Percentiles rank a stretch among this genome's conserved stretches.
Evolutionary conservation across 2,888 invertebrate genomes (phyloP).

Genomic region (Empis livida): DNA sequence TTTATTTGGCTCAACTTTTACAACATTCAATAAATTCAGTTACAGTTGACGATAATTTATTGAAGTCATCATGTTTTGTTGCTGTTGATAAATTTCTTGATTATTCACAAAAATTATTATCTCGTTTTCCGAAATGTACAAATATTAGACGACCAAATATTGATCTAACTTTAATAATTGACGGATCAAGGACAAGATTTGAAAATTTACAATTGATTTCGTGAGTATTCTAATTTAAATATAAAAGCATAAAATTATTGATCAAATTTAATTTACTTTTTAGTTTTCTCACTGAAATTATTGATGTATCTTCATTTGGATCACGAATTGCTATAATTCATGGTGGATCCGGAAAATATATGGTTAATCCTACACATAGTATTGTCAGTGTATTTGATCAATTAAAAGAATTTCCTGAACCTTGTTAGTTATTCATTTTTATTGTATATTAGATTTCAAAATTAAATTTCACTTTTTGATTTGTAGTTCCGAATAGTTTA

Average conservation of each 20-base stretch:
- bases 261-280: constrained; percentile 31
- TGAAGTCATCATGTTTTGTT: constrained; percentile 37
- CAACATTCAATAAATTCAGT: constrained; percentile 19
- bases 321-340: constrained; percentile 49
- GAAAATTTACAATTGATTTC: constrained; percentile 43
- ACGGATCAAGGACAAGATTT: constrained; percentile 44
- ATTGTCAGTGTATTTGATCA: constrained; percentile 36
- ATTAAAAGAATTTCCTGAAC: constrained; percentile 34
- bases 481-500: constrained; percentile 14
- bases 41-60: constrained; percentile 27
- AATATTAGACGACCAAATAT: constrained; percentile 32
- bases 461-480: not conserved
- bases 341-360: constrained; percentile 47
- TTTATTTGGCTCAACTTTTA: constrained; percentile 24
- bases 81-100: constrained; percentile 40
- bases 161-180: constrained; percentile 45
- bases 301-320: constrained; percentile 45
- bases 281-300: constrained; percentile 44
- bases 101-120: constrained; percentile 38
- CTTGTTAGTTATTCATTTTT: constrained; percentile 36
- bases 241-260: not conserved
- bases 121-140: constrained; percentile 7
- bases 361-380: constrained; percentile 45
- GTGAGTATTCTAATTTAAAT: constrained; percentile 27
- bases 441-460: not conserved